Base-by-base conservation (phyloP, 2,888 invertebrate species). In the Cantharis lateralis region DNA sequence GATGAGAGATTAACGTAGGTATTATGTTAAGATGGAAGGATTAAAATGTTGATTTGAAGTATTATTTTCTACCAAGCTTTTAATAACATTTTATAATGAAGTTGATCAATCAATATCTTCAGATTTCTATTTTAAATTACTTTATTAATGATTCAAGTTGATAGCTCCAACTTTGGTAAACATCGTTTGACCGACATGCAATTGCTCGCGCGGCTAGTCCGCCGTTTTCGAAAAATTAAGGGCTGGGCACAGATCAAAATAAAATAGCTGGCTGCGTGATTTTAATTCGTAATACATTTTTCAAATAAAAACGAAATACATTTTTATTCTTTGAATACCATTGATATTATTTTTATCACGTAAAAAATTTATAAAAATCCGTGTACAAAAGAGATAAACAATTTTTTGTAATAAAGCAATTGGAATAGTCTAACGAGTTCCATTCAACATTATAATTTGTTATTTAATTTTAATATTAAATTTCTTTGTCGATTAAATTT, bases 11-110 rank as follows among this genome's bases (percentile, higher is more conserved):
- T 66, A 66, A 66, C 20, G 64, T 20, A 66, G 64, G 64, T 66
- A 20, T 66, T 66, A 66, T 66, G 24, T 66, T 66, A 66, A 18
- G 15, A 66, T 66, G 16, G 20, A 66, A 66, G 64, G 64, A 66
- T 66, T 66, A 66, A 66, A 24, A 66, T 20, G 64, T 66, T 66
- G 64, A 66, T 66, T 66, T 66, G 16, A 66, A 24, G 64, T 66
- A 66, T 66, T 66, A 66, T 66, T 66, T 66, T 24, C 13, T 20
- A 18, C 64, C 13, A 20, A 13, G 20, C 24, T 66, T 66, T 66
- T 66, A 66, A 64, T 64, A 64, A 48, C n/a, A 48, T 48, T 66
- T 66, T 66, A 66, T 66, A 66, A 66, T 20, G 64, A 66, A 66
- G 20, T 20, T n/a, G 18, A 18, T 66, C 18, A 66, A 66, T 66